phyloP scores from a whole-genome alignment of 2,888 invertebrate species.

The Mimachlamys varia region DNA sequence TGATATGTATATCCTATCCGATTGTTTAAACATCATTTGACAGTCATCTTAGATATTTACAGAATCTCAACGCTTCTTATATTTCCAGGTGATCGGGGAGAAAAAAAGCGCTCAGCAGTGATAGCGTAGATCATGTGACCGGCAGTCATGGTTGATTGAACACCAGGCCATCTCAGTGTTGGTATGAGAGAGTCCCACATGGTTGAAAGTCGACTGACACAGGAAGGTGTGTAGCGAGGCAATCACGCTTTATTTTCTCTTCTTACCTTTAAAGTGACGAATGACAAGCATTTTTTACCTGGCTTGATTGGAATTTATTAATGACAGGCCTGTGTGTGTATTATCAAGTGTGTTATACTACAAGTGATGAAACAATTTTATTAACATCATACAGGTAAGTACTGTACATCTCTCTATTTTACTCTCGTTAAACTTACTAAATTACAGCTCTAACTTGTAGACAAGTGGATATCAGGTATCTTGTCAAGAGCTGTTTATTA shows the following conservation, averaged over 20 bases:
- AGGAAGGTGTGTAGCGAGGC: neutral
- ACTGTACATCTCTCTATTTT: neutral
- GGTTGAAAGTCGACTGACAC: neutral
- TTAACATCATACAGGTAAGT: neutral
- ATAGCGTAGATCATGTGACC: constrained; percentile 1
- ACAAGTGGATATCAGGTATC: neutral
- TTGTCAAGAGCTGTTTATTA: neutral
- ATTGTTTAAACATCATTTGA: neutral
- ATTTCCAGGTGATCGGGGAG: neutral
- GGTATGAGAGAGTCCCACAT: neutral
- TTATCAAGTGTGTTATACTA: neutral
- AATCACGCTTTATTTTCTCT: neutral
- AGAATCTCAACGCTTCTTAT: constrained; percentile 13
- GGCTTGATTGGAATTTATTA: constrained; percentile 26
- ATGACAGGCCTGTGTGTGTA: neutral
- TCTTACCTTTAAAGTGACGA: constrained; percentile 6
- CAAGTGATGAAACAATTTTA: neutral
- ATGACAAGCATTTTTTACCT: constrained; percentile 28
- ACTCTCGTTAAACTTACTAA: neutral
- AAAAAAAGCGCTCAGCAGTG: constrained; percentile 4
- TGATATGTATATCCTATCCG: neutral
- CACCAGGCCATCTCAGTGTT: constrained; percentile 10
- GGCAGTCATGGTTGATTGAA: neutral
- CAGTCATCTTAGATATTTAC: constrained; percentile 14
- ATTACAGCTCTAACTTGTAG: neutral